These are phyloP conservation scores for Emmelina monodactyla DNA, from an alignment of 2,888 invertebrate genomes.

Conservation along the genomic window DNA sequence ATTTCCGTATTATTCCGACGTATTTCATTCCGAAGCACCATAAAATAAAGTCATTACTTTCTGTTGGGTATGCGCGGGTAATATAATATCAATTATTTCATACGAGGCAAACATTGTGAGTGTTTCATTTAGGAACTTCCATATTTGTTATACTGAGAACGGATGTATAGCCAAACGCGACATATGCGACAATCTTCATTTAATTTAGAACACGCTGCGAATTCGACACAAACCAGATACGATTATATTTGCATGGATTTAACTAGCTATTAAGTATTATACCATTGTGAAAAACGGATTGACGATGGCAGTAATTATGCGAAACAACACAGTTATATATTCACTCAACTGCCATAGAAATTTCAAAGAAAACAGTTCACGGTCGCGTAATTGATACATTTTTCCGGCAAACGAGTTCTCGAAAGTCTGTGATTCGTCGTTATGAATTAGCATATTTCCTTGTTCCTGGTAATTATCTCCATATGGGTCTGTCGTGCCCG, in stretches of 20 bases:
- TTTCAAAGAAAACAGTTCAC: too few relatives aligned
- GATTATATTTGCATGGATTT: conserved; percentile 18
- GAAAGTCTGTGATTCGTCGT: too few relatives aligned
- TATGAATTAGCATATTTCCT: too few relatives aligned
- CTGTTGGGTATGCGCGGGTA: not conserved
- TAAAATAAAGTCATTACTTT: not conserved
- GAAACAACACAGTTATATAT: too few relatives aligned
- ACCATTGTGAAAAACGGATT: conserved; percentile 26
- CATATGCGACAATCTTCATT: not conserved
- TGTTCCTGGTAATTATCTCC: too few relatives aligned
- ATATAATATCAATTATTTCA: not conserved
- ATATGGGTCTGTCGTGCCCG: too few relatives aligned
- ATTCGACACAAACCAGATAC: conserved; percentile 22
- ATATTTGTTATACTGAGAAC: not conserved
- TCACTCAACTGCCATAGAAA: too few relatives aligned
- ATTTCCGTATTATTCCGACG: too few relatives aligned
- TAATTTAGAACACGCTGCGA: not conserved
- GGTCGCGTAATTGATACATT: too few relatives aligned
- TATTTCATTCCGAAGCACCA: too few relatives aligned
- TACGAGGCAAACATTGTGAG: not conserved
- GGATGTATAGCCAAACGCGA: not conserved
- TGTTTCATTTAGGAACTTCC: not conserved
- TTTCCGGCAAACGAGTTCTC: too few relatives aligned
- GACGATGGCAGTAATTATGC: conserved; percentile 21
- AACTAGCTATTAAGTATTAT: conserved; percentile 18